Percentiles rank a stretch among this genome's conserved stretches.
These are phyloP conservation scores for Hesperia comma DNA, from an alignment of 2,888 invertebrate genomes.

Conservation along the genomic window DNA sequence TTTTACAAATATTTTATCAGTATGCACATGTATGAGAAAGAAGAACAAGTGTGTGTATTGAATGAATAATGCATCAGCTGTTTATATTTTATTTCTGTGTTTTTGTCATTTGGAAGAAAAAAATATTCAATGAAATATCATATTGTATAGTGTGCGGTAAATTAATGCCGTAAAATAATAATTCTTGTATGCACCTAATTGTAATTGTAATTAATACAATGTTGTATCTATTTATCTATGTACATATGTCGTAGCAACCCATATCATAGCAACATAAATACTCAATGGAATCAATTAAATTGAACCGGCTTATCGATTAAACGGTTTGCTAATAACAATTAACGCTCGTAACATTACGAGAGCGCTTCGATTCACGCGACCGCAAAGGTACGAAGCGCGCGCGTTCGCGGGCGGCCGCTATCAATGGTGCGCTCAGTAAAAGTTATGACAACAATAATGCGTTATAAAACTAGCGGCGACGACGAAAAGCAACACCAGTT, in stretches of 20 bases:
- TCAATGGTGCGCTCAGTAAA: conserved; percentile 59
- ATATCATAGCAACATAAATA: conserved; percentile 28
- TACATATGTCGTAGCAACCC: neutral
- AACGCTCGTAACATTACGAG: conserved; percentile 28
- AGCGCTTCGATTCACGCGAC: conserved; percentile 33
- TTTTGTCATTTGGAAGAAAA: neutral
- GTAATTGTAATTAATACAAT: too few species aligned
- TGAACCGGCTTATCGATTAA: conserved; percentile 33
- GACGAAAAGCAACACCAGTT: conserved; percentile 77
- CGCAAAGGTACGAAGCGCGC: conserved; percentile 36
- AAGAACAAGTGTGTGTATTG: too few species aligned
- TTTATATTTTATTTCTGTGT: neutral
- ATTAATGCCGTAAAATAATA: neutral
- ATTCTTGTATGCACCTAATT: too few species aligned
- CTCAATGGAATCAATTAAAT: conserved; percentile 25
- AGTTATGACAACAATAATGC: conserved; percentile 78
- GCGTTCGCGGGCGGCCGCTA: conserved; percentile 33
- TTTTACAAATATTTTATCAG: neutral
- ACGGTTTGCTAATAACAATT: conserved; percentile 31
- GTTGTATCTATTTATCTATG: neutral
- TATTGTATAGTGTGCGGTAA: neutral
- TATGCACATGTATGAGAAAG: neutral
- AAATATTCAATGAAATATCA: too few species aligned
- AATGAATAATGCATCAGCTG: neutral
- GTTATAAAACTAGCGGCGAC: conserved; percentile 76